Conservation (phyloP, 53 echinoderm and acorn worm genomes). For the Patiria pectinifera region DNA sequence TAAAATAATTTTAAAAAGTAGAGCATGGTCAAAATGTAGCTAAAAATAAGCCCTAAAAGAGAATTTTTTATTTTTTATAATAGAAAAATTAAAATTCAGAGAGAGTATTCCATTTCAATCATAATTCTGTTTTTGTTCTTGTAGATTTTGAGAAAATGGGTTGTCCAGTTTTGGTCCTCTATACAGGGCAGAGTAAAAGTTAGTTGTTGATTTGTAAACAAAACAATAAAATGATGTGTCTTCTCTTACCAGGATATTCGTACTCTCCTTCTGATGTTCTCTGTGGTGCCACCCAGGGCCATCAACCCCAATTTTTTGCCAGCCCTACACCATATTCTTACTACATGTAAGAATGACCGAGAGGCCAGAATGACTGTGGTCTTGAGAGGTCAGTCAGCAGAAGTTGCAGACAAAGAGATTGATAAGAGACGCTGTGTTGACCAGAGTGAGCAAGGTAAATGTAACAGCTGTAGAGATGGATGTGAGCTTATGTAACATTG, state of each 20-base stretch:
- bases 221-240: neutral
- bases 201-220: neutral
- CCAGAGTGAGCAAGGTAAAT: neutral
- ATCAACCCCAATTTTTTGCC: conserved; percentile 65
- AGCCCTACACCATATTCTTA: conserved; percentile 74
- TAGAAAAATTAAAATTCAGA: too few species aligned
- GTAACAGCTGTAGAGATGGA: neutral
- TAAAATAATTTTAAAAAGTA: too few species aligned
- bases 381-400: conserved; percentile 16
- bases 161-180: too few species aligned
- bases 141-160: too few species aligned
- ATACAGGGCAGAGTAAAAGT: too few species aligned
- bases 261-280: conserved; percentile 85
- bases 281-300: conserved; percentile 74
- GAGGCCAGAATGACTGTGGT: conserved; percentile 30
- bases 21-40: too few species aligned
- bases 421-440: conserved; percentile 29
- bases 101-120: too few species aligned
- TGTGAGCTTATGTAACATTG: neutral
- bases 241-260: conserved; percentile 71
- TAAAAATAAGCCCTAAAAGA: too few species aligned
- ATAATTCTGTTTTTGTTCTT: too few species aligned
- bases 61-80: too few species aligned
- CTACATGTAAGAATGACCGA: conserved; percentile 69
- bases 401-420: conserved; percentile 19